phyloP scores from a whole-genome alignment of 2,888 invertebrate species.

The Mellilla xanthometata region DNA sequence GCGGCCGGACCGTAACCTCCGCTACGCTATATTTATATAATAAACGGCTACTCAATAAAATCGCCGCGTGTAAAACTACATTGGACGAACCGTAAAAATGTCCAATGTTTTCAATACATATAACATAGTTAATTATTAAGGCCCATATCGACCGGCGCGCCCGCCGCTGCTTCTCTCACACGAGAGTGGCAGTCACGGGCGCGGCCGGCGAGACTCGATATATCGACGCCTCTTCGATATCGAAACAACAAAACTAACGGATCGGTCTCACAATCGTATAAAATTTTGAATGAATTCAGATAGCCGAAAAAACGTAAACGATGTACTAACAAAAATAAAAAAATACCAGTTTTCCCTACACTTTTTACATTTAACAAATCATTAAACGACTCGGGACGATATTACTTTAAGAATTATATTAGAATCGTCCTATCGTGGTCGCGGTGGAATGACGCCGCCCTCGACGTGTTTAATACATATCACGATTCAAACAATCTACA shows the following conservation, averaged over 20 bases:
- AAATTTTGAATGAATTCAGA: conserved; percentile 59
- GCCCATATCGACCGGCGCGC: conserved; percentile 37
- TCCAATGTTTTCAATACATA: conserved; percentile 48
- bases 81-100: conserved; percentile 64
- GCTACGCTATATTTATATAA: conserved; percentile 59
- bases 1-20: conserved; percentile 32
- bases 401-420: conserved; percentile 82
- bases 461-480: conserved; percentile 19
- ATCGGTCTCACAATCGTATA: conserved; percentile 39
- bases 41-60: conserved; percentile 79
- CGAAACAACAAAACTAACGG: conserved; percentile 48
- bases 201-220: conserved; percentile 23
- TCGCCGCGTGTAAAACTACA: conserved; percentile 75
- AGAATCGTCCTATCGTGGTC: conserved; percentile 74
- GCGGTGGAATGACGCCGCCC: conserved; percentile 60
- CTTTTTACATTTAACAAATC: conserved; percentile 72
- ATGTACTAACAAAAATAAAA: conserved; percentile 72
- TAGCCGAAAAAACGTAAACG: conserved; percentile 64
- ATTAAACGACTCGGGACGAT: conserved; percentile 78
- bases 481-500: conserved; percentile 27
- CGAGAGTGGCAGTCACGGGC: conserved; percentile 39
- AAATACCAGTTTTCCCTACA: conserved; percentile 69
- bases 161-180: conserved; percentile 31
- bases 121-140: conserved; percentile 38
- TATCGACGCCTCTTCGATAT: conserved; percentile 36